Conservation (phyloP, 2,888 invertebrate genomes). For the Lycocerus yunnanus region DNA sequence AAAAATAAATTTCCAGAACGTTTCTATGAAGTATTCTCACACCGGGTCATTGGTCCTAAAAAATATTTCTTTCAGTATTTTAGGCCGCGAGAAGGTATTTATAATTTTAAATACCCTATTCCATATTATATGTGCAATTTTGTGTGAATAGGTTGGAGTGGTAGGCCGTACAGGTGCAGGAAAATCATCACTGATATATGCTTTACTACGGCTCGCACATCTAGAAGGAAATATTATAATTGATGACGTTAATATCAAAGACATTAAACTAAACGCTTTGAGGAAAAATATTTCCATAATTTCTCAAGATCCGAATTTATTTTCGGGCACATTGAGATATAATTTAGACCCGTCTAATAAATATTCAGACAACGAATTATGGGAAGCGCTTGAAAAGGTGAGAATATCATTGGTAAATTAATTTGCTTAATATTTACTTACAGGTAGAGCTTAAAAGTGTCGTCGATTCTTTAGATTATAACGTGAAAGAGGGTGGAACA, state of each 20-base stretch:
- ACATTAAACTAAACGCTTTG: constrained; percentile 64
- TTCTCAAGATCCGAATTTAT: constrained; percentile 76
- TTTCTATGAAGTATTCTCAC: constrained; percentile 69
- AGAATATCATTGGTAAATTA: constrained; percentile 35
- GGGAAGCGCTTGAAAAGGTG: constrained; percentile 74
- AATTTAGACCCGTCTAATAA: constrained; percentile 69
- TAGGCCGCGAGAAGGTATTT: constrained; percentile 69
- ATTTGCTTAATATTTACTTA: not conserved
- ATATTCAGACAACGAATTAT: constrained; percentile 69
- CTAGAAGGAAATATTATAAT: constrained; percentile 69
- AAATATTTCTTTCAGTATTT: constrained; percentile 69
- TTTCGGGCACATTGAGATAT: constrained; percentile 67
- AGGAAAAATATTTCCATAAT: constrained; percentile 72
- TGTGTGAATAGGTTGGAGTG: too few species aligned
- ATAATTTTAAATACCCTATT: too few species aligned
- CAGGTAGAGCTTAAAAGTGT: constrained; percentile 76
- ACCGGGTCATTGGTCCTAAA: constrained; percentile 71
- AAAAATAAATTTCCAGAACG: constrained; percentile 63
- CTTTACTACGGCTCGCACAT: constrained; percentile 59
- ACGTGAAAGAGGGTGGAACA: constrained; percentile 76
- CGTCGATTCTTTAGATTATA: constrained; percentile 67
- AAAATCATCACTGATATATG: constrained; percentile 75
- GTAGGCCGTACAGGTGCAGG: constrained; percentile 86
- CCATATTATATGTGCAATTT: too few species aligned
- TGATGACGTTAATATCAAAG: constrained; percentile 66